phyloP scores from a whole-genome alignment of 2,888 invertebrate species.

The Linnaemya tessellans region DNA sequence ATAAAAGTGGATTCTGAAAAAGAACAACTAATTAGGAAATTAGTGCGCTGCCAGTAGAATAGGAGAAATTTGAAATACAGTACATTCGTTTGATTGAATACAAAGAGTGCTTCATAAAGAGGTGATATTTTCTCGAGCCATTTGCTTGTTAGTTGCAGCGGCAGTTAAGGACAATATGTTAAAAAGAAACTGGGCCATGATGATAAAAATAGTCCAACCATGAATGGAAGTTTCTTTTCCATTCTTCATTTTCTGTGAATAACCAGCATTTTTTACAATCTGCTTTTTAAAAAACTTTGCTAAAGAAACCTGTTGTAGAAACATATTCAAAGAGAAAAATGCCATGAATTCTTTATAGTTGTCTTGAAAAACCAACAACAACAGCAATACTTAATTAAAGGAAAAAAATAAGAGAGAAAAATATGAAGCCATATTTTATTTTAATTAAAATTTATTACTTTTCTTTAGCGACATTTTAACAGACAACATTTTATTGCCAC shows the following conservation, averaged over 20 bases:
- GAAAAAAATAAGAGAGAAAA: neutral
- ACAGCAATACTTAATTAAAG: neutral
- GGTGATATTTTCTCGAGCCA: neutral
- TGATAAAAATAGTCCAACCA: too few relatives aligned
- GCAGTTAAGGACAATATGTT: too few relatives aligned
- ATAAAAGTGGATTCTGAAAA: neutral
- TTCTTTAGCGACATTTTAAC: neutral
- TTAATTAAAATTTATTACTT: conserved; percentile 30
- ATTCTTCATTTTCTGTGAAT: too few relatives aligned
- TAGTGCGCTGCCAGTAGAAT: neutral
- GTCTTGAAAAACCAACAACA: neutral
- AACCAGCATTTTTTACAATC: neutral
- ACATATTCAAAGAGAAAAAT: neutral
- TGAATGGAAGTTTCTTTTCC: too few relatives aligned
- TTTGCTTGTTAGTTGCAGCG: neutral
- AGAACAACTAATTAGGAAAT: conserved; percentile 30
- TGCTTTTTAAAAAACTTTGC: neutral
- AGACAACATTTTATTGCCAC: conserved; percentile 1
- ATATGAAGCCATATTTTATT: neutral
- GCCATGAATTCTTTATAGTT: neutral
- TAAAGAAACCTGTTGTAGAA: neutral
- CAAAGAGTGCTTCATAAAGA: neutral
- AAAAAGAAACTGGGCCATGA: too few relatives aligned
- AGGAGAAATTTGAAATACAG: neutral
- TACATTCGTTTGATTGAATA: conserved; percentile 17